Evolutionary conservation across 2,797 vertebrate genomes (phyloP).

Genomic region (Caiman crocodilus): DNA sequence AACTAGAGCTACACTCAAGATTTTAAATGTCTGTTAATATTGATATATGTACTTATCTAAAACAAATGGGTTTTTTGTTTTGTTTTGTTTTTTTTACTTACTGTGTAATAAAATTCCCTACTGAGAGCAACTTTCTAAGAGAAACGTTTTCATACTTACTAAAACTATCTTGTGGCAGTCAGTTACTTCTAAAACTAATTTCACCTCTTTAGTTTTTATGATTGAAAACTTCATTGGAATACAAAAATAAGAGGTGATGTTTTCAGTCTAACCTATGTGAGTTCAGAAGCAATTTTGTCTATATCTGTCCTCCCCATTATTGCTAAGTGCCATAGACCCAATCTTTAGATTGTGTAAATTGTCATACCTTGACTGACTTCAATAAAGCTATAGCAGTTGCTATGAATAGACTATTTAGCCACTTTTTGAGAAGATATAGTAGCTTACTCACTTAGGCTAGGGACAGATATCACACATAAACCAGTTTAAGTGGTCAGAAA

Average conservation of each 20-base stretch:
- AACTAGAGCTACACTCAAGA: conserved; percentile 7
- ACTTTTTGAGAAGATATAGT: background rate
- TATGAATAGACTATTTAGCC: background rate
- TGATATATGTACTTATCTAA: conserved; percentile 38
- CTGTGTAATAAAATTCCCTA: conserved; percentile 4
- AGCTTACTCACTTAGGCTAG: background rate
- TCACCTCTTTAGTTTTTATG: background rate
- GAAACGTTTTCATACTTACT: background rate
- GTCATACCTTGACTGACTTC: background rate
- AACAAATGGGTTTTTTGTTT: background rate
- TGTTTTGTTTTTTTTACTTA: conserved; percentile 51
- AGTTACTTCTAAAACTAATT: background rate
- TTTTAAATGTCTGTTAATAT: conserved; percentile 57
- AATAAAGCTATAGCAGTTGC: too few species aligned
- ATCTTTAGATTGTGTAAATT: background rate
- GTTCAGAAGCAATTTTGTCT: background rate
- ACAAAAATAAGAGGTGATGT: background rate
- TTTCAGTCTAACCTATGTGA: background rate
- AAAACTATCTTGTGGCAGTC: background rate
- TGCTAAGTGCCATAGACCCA: background rate
- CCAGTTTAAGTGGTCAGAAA: too few species aligned
- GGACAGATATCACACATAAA: too few species aligned
- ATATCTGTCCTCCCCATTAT: background rate
- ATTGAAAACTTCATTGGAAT: background rate
- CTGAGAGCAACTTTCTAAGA: background rate